Conservation (phyloP, 2,113 vertebrate genomes). For the Cranoglanis bouderius region DNA sequence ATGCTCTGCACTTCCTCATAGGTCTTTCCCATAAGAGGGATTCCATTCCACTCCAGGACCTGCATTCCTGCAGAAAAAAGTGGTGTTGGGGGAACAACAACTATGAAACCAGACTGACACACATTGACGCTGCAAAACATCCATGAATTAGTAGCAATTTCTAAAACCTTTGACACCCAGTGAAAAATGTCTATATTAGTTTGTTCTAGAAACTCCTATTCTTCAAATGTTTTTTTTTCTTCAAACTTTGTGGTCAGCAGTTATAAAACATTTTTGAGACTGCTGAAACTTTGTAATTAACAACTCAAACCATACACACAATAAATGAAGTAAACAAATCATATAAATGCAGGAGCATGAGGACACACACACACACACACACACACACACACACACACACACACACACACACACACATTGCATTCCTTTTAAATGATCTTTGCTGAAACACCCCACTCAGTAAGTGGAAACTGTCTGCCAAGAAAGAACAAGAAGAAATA, state of each 20-base stretch:
- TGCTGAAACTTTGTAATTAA: constrained; percentile 19
- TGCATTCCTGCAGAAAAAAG: constrained; percentile 85
- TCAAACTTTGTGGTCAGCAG: background rate
- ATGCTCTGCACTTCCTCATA: constrained; percentile 97
- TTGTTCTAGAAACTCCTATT: background rate
- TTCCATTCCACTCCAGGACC: constrained; percentile 96
- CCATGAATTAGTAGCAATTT: background rate
- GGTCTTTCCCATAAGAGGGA: constrained; percentile 89
- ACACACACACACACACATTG: constrained; percentile 17
- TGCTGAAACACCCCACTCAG: constrained; percentile 12
- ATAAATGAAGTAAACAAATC: background rate
- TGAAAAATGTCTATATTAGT: background rate
- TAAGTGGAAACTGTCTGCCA: constrained; percentile 25
- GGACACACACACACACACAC: constrained; percentile 28
- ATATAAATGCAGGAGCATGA: background rate
- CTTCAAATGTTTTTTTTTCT: background rate
- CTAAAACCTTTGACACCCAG: background rate
- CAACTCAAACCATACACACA: background rate
- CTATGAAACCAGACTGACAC: background rate
- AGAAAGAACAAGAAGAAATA: constrained; percentile 20
- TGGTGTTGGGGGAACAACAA: background rate
- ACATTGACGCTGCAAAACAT: background rate
- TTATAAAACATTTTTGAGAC: background rate
- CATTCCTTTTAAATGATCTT: constrained; percentile 39
- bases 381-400: constrained; percentile 32